phyloP scores from a whole-genome alignment of 37 sponge, comb jelly and placozoan species.

The Petrosia ficiformis region DNA sequence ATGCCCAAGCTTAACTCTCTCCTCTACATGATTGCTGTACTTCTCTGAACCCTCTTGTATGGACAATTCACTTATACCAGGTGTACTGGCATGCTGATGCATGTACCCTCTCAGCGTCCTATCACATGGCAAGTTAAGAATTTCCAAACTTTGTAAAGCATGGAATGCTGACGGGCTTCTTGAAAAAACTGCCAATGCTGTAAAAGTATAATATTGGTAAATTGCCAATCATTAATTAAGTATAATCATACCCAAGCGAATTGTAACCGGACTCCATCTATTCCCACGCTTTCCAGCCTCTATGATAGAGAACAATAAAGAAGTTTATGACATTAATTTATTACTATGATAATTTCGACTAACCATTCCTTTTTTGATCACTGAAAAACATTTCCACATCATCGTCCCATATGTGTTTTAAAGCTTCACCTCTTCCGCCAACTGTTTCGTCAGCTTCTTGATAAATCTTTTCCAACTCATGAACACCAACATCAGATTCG shows the following conservation, averaged over 20 bases:
- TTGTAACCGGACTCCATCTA: constrained; percentile 3
- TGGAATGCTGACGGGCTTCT: constrained; percentile 23
- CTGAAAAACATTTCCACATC: constrained; percentile 15
- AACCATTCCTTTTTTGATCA: constrained; percentile 11
- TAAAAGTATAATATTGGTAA: not conserved
- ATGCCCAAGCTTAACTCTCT: not conserved
- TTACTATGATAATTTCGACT: not conserved
- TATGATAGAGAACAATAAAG: not conserved
- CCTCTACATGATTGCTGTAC: not conserved
- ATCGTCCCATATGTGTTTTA: constrained; percentile 1
- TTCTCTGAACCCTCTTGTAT: not conserved
- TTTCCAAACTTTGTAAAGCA: constrained; percentile 11
- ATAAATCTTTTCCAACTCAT: constrained; percentile 1
- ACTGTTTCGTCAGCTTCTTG: constrained; percentile 4
- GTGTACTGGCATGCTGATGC: not conserved
- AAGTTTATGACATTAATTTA: not conserved
- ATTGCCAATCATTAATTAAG: not conserved
- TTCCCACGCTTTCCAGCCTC: constrained; percentile 10
- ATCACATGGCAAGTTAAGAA: constrained; percentile 9
- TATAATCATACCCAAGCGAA: constrained; percentile 6
- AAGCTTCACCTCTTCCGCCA: not conserved
- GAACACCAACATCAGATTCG: constrained; percentile 1
- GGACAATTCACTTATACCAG: not conserved
- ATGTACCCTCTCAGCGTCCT: constrained; percentile 8
- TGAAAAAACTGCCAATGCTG: constrained; percentile 20